A percentile compares a stretch with the other conserved stretches of the same genome.
Evolutionary conservation across 2,797 vertebrate genomes (phyloP).

Genomic region (Hippoglossus hippoglossus): DNA sequence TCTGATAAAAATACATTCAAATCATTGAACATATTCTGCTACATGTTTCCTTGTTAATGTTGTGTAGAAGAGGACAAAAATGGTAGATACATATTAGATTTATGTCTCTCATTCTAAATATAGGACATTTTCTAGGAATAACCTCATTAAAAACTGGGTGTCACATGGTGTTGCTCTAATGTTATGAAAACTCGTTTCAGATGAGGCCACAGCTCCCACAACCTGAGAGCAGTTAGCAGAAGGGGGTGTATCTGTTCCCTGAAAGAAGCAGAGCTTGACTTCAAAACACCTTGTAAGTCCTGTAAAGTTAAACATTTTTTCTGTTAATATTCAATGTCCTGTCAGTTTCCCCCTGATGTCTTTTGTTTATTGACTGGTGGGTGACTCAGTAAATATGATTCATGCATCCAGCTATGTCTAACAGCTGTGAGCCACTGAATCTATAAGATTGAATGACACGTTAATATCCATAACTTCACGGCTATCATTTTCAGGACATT

Average conservation of each 20-base stretch:
- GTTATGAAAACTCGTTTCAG: neutral
- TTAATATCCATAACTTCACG: neutral
- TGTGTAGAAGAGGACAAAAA: too few species aligned
- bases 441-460: neutral
- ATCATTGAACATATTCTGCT: too few species aligned
- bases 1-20: too few species aligned
- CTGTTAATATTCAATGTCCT: neutral
- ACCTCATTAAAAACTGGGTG: neutral
- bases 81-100: too few species aligned
- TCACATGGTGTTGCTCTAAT: neutral
- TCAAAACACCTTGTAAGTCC: neutral
- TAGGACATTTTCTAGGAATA: neutral
- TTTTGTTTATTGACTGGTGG: neutral
- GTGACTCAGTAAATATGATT: neutral
- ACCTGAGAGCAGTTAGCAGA: neutral
- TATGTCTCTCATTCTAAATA: neutral
- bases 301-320: neutral
- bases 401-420: neutral
- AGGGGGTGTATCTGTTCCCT: neutral
- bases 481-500: constrained; percentile 2
- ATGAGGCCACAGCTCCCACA: neutral
- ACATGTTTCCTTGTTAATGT: too few species aligned
- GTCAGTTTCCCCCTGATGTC: neutral
- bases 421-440: neutral
- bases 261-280: neutral